Evolutionary conservation across 2,113 vertebrate genomes (phyloP).

Genomic region (Struthio camelus): DNA sequence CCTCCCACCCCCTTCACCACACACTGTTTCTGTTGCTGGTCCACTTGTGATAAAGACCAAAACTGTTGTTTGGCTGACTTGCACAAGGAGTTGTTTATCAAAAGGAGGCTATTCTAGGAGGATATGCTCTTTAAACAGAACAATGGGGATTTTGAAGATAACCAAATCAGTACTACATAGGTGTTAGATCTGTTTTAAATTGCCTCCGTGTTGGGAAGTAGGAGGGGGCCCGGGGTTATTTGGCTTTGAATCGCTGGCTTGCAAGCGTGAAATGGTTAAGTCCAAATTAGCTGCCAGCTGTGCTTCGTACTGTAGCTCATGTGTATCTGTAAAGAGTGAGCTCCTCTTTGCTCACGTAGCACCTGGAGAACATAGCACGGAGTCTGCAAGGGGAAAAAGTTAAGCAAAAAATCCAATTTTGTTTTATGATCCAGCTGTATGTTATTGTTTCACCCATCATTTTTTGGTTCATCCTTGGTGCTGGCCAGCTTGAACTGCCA

Average conservation of each 20-base stretch:
- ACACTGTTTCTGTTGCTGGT: constrained; percentile 59
- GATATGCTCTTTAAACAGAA: constrained; percentile 69
- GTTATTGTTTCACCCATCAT: neutral
- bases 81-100: constrained; percentile 67
- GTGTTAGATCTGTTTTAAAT: constrained; percentile 65
- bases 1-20: neutral
- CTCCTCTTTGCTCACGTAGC: neutral
- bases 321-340: neutral
- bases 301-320: constrained; percentile 15
- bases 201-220: constrained; percentile 53
- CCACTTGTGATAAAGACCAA: constrained; percentile 66
- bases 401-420: neutral
- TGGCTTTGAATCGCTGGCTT: constrained; percentile 46
- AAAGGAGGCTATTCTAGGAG: constrained; percentile 68
- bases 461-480: neutral
- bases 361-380: neutral
- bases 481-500: neutral
- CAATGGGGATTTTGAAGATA: constrained; percentile 69
- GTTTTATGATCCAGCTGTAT: neutral
- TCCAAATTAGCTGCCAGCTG: constrained; percentile 52
- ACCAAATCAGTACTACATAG: constrained; percentile 60
- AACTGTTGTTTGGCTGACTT: constrained; percentile 63
- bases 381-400: neutral
- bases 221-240: constrained; percentile 4
- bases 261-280: constrained; percentile 57